Base-by-base conservation (phyloP, 2,113 vertebrate species). In the Mungos mungo region DNA sequence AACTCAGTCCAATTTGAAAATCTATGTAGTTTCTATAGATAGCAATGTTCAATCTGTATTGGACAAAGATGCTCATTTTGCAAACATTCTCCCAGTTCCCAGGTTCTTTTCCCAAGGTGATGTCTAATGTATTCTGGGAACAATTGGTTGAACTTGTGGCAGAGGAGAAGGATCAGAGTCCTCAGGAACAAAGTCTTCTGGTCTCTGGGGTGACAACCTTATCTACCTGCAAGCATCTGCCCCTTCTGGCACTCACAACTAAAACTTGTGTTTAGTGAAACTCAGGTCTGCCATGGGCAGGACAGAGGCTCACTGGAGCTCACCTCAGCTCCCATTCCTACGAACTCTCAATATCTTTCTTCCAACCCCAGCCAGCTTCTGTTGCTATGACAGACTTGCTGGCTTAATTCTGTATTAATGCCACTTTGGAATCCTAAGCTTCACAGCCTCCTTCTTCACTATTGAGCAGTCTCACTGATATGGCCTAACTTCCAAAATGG, bases 1-100 rank as follows among this genome's bases (percentile, higher is more conserved):
- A 96, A 81, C 25, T 87, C n/a, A 88, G 25, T 88, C 25, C 31
- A 60, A 50, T 72, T 23, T 88, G 82, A 88, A 96, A 91, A 47
- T 47, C 25, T 83, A 89, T 35, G 23, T n/a, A 10, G 14, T 57
- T 95, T 72, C 50, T 47, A 35, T 16, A 90, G 18, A 13, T 50
- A 92, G 25, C 21, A 72, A 4, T 47, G 10, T 6, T 33, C 19
- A 52, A 1, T 81, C 7, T 68, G 90, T 81, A 33, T n/a, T 33
- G 45, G 11, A 45, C 11, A 25, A 57, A 83, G 60, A 45, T 60
- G 47, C 4, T 76, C 68, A 76, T 93, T 60, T 88, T 33, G 65
- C 65, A 91, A 80, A 95, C 21, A 57, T 68, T 38, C 23, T 90
- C 60, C n/a, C 5, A 66, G 88, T 65, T 13, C 25, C 5, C 29